Evolutionary conservation across 2,797 vertebrate species (phyloP), one percentile per base, ranked within the genome.

Genomic region (Simalia tracyae): DNA sequence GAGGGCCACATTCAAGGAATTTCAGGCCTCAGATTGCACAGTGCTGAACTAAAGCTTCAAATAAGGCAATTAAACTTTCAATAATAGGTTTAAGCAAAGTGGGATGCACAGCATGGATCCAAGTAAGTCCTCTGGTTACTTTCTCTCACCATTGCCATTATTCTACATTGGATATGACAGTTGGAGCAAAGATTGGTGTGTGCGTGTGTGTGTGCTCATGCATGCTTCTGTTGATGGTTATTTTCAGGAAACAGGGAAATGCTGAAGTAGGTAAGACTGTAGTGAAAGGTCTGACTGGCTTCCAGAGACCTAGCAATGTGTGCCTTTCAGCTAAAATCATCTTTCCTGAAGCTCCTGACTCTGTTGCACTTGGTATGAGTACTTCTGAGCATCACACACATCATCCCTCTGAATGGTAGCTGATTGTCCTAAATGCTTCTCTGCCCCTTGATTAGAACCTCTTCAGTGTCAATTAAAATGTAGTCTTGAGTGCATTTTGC

Each of bases 401-500:
- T 94, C 90, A 0, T 61, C 66, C 88, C 91, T 92, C 61, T 88
- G 9, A 92, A 89, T 94, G 92, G 92, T 57, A 90, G 94, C 95
- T 94, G 94, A 94, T 93, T 93, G 92, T 94, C 93, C 94, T 81
- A 87, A 95, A 94, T 0, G 5, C 93, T 91, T 95, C 90, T 86
- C 90, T 95, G 94, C 87, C 92, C 94, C 92, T 92, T 97, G 96
- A 95, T 96, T 95, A 96, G 93, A 93, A 81, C 89, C 93, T 91
- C 92, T 93, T 81, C 90, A 93, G 64, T 87, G 94, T 93, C 95
- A 96, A 92, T 96, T 97, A 96, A 96, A 96, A 94, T 36, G 54
- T 92, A 94, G 84, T 93, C 89, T 81, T 95, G 94, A 95, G 96
- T 91, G 86, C 85, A 86, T 95, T 93, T 92, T 95, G 91, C 94